Conservation (phyloP, 2,797 vertebrate species). For the Mergus octosetaceus region DNA sequence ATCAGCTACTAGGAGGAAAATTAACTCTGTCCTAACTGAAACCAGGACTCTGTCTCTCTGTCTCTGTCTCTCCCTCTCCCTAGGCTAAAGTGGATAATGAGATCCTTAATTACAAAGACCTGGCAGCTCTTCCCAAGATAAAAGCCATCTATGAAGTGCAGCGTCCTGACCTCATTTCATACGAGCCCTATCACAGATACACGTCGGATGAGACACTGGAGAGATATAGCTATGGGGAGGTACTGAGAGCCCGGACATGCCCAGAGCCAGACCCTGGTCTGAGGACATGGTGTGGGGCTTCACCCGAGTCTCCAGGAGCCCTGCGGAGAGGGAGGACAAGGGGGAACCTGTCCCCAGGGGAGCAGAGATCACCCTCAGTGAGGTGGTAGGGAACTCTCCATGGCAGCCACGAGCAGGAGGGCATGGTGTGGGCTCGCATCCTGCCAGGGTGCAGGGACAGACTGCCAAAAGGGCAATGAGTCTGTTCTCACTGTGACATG, state of each 20-base stretch:
- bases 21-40: no score
- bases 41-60: slow-evolving; percentile 34
- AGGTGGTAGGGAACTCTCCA: neutral
- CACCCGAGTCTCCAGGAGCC: neutral
- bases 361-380: neutral
- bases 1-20: no score
- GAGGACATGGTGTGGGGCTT: neutral
- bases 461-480: neutral
- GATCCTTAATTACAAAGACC: slow-evolving; percentile 99
- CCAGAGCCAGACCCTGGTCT: accelerated
- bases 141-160: slow-evolving; percentile 99
- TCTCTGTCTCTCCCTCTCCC: slow-evolving; percentile 84
- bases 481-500: neutral
- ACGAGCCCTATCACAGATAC: slow-evolving; percentile 94
- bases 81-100: slow-evolving; percentile 99
- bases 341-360: neutral
- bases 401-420: neutral
- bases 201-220: slow-evolving; percentile 93
- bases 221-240: slow-evolving; percentile 95
- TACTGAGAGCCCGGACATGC: slow-evolving; percentile 65
- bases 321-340: neutral
- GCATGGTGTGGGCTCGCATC: neutral
- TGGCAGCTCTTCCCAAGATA: slow-evolving; percentile 98
- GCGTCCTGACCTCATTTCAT: slow-evolving; percentile 95
- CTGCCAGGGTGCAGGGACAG: neutral